A percentile compares a stretch with the other conserved stretches of the same genome.
Conservation (phyloP, 2,888 invertebrate genomes). For the Antheraea yamamai region DNA sequence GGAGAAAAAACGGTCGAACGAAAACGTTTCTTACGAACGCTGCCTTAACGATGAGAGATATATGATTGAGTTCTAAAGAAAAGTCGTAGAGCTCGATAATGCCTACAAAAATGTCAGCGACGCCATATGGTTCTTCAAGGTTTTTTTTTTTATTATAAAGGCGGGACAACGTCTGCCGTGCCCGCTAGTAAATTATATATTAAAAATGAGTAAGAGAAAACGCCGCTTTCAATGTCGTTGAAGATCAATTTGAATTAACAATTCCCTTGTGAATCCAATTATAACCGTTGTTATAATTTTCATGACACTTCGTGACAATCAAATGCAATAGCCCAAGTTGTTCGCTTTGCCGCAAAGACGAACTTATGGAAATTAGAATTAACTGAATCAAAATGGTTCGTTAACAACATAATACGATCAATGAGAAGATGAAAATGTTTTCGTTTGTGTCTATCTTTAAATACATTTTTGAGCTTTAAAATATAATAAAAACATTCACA, state of each 20-base stretch:
- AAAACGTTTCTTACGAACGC: no score
- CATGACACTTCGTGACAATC: not conserved
- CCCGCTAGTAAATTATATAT: not conserved
- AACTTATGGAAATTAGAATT: not conserved
- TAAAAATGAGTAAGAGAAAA: not conserved
- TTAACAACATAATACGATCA: not conserved
- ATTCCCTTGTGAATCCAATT: conserved; percentile 1
- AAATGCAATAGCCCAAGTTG: conserved; percentile 1
- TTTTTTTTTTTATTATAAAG: no score
- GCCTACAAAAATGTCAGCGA: no score
- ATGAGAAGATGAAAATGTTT: not conserved
- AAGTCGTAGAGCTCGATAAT: no score
- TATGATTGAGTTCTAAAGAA: no score
- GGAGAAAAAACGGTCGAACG: no score
- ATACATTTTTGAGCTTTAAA: no score
- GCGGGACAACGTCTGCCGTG: no score
- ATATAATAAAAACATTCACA: no score
- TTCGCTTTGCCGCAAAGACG: not conserved
- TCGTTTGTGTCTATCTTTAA: not conserved
- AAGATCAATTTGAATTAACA: not conserved
- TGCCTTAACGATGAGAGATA: no score
- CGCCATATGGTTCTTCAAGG: no score
- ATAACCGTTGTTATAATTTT: not conserved
- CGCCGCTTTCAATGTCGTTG: not conserved
- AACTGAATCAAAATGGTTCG: conserved; percentile 8